phyloP scores from a whole-genome alignment of 2,797 vertebrate species.

The Takifugu rubripes region DNA sequence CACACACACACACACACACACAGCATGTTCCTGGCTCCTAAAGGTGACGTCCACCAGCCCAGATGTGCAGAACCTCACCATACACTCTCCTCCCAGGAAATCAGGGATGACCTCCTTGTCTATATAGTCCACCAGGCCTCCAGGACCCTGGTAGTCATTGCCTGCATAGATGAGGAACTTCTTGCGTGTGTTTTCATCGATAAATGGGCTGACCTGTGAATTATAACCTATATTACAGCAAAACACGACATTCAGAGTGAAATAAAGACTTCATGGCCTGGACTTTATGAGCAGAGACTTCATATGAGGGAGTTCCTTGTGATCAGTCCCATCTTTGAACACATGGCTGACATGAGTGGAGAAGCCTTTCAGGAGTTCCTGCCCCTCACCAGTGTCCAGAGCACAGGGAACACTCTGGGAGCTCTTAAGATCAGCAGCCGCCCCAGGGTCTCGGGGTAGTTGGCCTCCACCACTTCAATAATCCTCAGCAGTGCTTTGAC shows the following conservation, averaged over 20 bases:
- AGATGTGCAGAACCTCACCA: slow-evolving; percentile 75
- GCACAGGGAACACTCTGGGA: slow-evolving; percentile 91
- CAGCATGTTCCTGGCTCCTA: not conserved
- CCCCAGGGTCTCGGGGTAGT: slow-evolving; percentile 83
- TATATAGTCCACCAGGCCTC: slow-evolving; percentile 95
- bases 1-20: not conserved
- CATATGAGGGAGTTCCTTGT: too few species aligned
- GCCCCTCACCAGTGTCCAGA: slow-evolving; percentile 91
- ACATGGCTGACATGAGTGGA: not conserved
- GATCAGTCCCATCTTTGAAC: too few species aligned
- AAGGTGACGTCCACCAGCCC: not conserved
- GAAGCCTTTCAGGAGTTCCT: not conserved
- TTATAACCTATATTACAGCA: not conserved
- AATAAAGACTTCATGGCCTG: too few species aligned
- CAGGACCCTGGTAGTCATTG: slow-evolving; percentile 97
- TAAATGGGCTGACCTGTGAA: slow-evolving; percentile 93
- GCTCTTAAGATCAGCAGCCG: slow-evolving; percentile 89
- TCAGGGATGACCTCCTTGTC: slow-evolving; percentile 97
- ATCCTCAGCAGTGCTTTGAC: slow-evolving; percentile 90
- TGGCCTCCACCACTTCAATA: slow-evolving; percentile 88
- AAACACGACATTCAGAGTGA: too few species aligned
- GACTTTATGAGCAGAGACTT: too few species aligned
- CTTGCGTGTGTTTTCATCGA: slow-evolving; percentile 97
- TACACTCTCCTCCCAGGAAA: slow-evolving; percentile 95
- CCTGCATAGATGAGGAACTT: slow-evolving; percentile 99